Percentiles rank a stretch among this genome's conserved stretches.
phyloP scores from a whole-genome alignment of 2,113 vertebrate genomes.

The Martes martes region DNA sequence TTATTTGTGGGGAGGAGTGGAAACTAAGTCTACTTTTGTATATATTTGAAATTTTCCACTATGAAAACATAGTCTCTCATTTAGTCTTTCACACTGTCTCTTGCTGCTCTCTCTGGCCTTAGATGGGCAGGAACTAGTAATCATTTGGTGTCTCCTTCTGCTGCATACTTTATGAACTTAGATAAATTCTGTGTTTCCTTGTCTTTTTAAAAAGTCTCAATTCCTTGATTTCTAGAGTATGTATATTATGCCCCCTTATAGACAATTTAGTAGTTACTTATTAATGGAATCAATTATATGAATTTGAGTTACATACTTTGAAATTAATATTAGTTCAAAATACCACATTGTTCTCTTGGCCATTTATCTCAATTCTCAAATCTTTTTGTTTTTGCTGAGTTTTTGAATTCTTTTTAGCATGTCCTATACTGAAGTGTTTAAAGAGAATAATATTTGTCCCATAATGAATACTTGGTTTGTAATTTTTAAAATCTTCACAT shows the following conservation, averaged over 20 bases:
- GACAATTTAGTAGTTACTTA: conserved; percentile 11
- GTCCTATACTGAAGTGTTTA: neutral
- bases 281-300: neutral
- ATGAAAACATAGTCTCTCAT: neutral
- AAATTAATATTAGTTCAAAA: neutral
- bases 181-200: neutral
- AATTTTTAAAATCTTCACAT: neutral
- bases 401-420: conserved; percentile 15
- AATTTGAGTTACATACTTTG: conserved; percentile 24
- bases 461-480: neutral
- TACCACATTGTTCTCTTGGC: neutral
- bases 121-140: neutral
- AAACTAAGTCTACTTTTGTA: neutral
- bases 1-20: neutral
- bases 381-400: neutral
- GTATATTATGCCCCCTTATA: neutral
- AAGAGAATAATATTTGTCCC: neutral
- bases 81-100: neutral
- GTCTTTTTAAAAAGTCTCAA: neutral
- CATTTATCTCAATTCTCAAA: conserved; percentile 14
- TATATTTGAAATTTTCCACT: neutral
- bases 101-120: neutral
- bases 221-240: neutral
- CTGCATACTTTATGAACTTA: neutral
- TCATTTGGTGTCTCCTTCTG: neutral